Evolutionary conservation across 2,888 invertebrate genomes (phyloP).

Genomic region (Stegana nigrithorax): DNA sequence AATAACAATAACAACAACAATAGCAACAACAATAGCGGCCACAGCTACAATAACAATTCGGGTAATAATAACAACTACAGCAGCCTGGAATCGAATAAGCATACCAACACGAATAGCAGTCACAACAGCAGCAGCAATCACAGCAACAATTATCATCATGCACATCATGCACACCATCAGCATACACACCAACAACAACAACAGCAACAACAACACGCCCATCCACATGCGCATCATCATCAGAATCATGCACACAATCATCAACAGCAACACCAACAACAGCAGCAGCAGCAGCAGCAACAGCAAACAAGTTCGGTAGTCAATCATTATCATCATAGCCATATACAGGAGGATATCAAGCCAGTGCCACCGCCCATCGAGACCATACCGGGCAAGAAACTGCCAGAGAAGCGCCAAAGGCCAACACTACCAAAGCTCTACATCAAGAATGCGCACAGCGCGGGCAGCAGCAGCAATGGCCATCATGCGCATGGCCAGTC

Average conservation of each 20-base stretch:
- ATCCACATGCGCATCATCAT: constrained; percentile 48
- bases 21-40: constrained; percentile 38
- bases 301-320: constrained; percentile 44
- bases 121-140: constrained; percentile 64
- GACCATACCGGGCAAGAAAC: constrained; percentile 88
- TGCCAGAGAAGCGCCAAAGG: constrained; percentile 81
- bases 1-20: constrained; percentile 43
- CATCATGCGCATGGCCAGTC: constrained; percentile 41
- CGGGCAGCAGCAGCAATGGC: constrained; percentile 60
- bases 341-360: constrained; percentile 75
- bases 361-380: constrained; percentile 93
- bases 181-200: constrained; percentile 62
- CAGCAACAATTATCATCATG: constrained; percentile 63
- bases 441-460: constrained; percentile 75
- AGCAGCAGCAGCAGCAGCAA: constrained; percentile 65
- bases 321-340: constrained; percentile 70
- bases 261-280: constrained; percentile 11
- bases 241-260: constrained; percentile 34
- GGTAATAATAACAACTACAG: constrained; percentile 68
- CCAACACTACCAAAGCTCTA: constrained; percentile 81
- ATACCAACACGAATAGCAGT: constrained; percentile 61
- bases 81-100: constrained; percentile 66
- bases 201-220: constrained; percentile 21
- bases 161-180: constrained; percentile 65
- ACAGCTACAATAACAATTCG: constrained; percentile 51